These are phyloP conservation scores for Andrena cerasifolii DNA, from an alignment of 1,140 invertebrate genomes.

Conservation along the genomic window DNA sequence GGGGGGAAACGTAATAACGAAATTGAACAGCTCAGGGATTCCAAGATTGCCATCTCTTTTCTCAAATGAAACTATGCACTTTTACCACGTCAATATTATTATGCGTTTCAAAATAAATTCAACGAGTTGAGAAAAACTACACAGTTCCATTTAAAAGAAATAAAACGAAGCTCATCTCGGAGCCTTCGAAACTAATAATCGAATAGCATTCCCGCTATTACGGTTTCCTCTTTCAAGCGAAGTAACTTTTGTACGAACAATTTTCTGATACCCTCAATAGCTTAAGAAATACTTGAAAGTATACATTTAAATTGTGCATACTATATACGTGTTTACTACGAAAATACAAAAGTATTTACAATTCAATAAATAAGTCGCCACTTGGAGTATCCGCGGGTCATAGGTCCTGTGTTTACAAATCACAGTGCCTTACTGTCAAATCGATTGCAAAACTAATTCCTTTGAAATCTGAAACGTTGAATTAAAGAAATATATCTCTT, in stretches of 20 bases:
- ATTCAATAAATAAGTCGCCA: constrained; percentile 78
- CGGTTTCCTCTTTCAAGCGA: background rate
- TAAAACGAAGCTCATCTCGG: background rate
- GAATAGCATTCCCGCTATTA: background rate
- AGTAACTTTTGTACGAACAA: background rate
- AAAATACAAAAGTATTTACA: constrained; percentile 82
- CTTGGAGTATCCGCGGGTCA: constrained; percentile 58
- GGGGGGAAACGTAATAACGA: background rate
- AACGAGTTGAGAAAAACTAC: background rate
- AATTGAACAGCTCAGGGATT: background rate
- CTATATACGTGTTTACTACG: constrained; percentile 53
- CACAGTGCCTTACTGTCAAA: constrained; percentile 21
- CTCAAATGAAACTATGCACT: background rate
- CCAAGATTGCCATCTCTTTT: background rate
- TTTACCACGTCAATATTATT: background rate
- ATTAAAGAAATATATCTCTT: constrained; percentile 25
- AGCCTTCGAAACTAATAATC: background rate
- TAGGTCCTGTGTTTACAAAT: constrained; percentile 36
- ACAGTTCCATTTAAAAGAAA: background rate
- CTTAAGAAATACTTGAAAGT: background rate
- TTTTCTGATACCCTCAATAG: background rate
- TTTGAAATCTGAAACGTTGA: constrained; percentile 56
- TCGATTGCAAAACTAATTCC: constrained; percentile 35
- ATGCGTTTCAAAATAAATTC: background rate
- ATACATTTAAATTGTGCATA: constrained; percentile 30